Evolutionary conservation across 1,140 invertebrate genomes (phyloP), one percentile per base, ranked within the genome.

Genomic region (Drosophila santomea): DNA sequence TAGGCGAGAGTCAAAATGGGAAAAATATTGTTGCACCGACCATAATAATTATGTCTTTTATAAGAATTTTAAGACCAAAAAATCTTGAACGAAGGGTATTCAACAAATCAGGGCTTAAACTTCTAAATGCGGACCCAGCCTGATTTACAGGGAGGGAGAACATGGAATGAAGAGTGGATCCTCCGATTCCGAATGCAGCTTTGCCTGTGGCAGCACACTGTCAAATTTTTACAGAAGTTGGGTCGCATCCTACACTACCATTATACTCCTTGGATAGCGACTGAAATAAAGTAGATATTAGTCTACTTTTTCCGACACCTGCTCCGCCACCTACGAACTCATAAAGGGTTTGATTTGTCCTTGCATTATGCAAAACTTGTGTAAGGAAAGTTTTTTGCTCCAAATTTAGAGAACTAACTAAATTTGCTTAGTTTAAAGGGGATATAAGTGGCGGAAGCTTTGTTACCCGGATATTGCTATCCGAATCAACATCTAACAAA

Each of bases 51-150:
- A 1, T 1, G 20, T 20, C 20, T 20, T 0, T 2, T 51, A 17
- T 44, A 8, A 2, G 15, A 17, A 44, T 15, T 44, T 44, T 44
- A 20, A 44, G 11, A 51, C 17, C 15, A 17, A 36, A 2, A 51
- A 51, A 51, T 11, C 28, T 32, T 32, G 15, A 51, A 51, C 8
- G 15, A 2, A 20, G 4, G 6, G 48, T 25, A 28, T 50, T 25
- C 15, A 47, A 25, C 20, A 14, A 23, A 14, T 28, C 28, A 7
- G 20, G 20, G 20, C 20, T 12, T 14, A 15, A 15, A 5, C 41
- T 43, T 43, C 15, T 43, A 43, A 43, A 43, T 44, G 41, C 15
- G 14, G 41, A 44, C 41, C 41, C 41, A 20, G 41, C 41, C 41
- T 44, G 15, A 20, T 44, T 44, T 44, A 44, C 41, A 44, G 41